Percentiles rank a stretch among this genome's conserved stretches.
These are phyloP conservation scores for Elephantulus edwardii DNA, from an alignment of 2,113 vertebrate species.

Conservation along the genomic window DNA sequence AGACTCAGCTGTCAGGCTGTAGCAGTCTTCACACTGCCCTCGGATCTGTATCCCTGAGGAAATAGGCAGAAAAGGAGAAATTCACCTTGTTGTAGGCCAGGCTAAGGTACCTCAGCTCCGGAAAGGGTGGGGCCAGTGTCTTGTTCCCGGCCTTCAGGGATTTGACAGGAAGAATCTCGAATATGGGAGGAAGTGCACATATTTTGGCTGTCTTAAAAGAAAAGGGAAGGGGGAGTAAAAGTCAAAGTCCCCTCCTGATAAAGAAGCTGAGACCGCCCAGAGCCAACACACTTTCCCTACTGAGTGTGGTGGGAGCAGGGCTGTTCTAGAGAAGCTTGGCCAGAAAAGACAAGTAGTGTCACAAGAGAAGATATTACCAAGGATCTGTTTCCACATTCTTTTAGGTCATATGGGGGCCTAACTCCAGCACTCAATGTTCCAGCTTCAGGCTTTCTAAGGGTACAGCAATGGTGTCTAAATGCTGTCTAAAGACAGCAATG, in stretches of 20 bases:
- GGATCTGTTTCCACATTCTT: constrained; percentile 47
- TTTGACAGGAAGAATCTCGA: constrained; percentile 62
- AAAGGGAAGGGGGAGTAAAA: constrained; percentile 30
- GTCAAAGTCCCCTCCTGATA: constrained; percentile 44
- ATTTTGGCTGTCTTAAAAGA: constrained; percentile 64
- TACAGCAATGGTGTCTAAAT: not conserved
- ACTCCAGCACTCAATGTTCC: constrained; percentile 8
- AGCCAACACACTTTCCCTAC: not conserved
- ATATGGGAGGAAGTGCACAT: constrained; percentile 47
- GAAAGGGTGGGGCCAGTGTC: constrained; percentile 82
- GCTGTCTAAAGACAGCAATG: no score
- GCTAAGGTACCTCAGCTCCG: constrained; percentile 87
- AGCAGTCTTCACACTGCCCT: not conserved
- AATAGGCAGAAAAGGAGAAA: not conserved
- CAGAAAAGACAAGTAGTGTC: constrained; percentile 11
- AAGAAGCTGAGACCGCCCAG: not conserved
- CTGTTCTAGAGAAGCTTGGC: not conserved
- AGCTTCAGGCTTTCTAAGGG: constrained; percentile 11
- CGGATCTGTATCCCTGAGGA: not conserved
- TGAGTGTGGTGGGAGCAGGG: not conserved
- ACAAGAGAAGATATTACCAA: not conserved
- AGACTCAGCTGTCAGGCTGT: not conserved
- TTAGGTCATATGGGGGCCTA: not conserved
- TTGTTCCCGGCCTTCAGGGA: constrained; percentile 50
- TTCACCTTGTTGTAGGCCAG: constrained; percentile 91